Evolutionary conservation across 2,797 vertebrate genomes (phyloP), one percentile per base, ranked within the genome.

Genomic region (Alfaro cultratus): DNA sequence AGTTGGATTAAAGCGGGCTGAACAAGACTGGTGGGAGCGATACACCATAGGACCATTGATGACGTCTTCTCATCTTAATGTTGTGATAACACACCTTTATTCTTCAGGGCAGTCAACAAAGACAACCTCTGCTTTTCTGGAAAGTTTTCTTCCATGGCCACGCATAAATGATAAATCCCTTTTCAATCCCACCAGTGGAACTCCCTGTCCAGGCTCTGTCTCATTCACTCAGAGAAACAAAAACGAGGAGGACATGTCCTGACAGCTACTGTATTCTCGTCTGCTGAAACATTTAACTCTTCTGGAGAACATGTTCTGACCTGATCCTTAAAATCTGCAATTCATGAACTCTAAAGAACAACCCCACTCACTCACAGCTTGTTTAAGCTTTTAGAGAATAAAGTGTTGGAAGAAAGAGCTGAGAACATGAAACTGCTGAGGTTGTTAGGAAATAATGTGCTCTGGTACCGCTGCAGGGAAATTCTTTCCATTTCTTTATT

Each of bases 401-500:
- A 74, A 76, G 34, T 18, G 26, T 1, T 84, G 81, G 87, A 85
- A 85, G 83, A 81, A 82, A 57, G 43, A 0, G 72, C 68, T 74
- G 80, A 45, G 80, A 90, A 88, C 85, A 86, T 78, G 45, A 84
- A 91, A 84, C 85, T 86, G 80, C 73, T 79, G 87, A 88, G 85
- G 75, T 39, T 82, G 82, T 91, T 86, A 88, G 68, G 87, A 90
- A 88, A 78, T 89, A 81, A 91, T 82, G 86, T 53, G 78, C 73
- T 67, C 75, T 79, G 86, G 87, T 90, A 78, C 46, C 68, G 45
- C 83, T 86, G 84, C 78, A 83, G 53, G 23, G 67, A 85, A 26
- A 89, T 89, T 91, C 81, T 88, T 93, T 91, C 93, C 90, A 81
- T 89, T 83, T 87, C 80, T 90, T 90, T 91, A 88, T 90, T 76